Evolutionary conservation across 2,888 invertebrate species (phyloP), one percentile per base, ranked within the genome.

Genomic region (Encarsia formosa): DNA sequence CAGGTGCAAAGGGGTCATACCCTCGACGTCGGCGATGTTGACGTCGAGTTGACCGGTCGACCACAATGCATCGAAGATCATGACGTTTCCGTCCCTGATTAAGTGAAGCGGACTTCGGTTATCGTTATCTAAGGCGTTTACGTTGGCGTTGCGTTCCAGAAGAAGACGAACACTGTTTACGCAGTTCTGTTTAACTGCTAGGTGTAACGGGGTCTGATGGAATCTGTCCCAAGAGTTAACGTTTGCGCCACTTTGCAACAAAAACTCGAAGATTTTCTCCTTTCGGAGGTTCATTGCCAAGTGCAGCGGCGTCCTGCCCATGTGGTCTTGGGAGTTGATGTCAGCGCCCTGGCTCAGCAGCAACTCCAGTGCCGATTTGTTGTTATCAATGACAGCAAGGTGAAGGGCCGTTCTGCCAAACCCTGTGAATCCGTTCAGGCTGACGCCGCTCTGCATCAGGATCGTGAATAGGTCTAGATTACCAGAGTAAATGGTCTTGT

Each of bases 1-100:
- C 4, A 76, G 63, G 56, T 76, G 76, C n/a, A 77, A 67, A 1
- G 76, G 72, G 2, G 75, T 73, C 52, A 71, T 68, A 1, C 75
- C 75, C 24, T 67, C 64, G 16, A 61, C 65, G 54, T 76, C 75
- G 15, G 63, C 63, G 3, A 67, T 66, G 51, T 74, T 70, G n/a
- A 70, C 60, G 51, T 66, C 54, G 0, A 47, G 50, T 44, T 46
- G 57, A 38, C 44, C 39, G 40, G 58, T 51, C 34, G 64, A 62
- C 40, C 39, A 58, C n/a, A n/a, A n/a, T n/a, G n/a, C n/a, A n/a
- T n/a, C n/a, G n/a, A n/a, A n/a, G n/a, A n/a, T n/a, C n/a, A n/a
- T n/a, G n/a, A n/a, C n/a, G n/a, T n/a, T n/a, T n/a, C n/a, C n/a
- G n/a, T n/a, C n/a, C n/a, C n/a, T n/a, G n/a, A n/a, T 60, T 15